Percentiles rank a stretch among this genome's conserved stretches.
phyloP scores from a whole-genome alignment of 2,113 vertebrate genomes.

The Baryphthengus martii region DNA sequence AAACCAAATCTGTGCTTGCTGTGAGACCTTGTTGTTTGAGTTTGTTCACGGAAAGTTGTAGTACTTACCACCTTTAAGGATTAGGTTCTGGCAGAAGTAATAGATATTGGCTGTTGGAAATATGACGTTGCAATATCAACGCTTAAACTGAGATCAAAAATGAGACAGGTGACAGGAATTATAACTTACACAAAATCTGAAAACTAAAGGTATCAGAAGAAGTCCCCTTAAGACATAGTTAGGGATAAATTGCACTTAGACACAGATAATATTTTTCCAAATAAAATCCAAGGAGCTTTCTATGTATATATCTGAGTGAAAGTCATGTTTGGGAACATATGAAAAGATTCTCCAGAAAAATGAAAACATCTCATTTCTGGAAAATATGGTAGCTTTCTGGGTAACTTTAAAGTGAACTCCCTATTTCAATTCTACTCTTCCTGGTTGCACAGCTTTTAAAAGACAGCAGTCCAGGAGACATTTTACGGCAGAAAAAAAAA shows the following conservation, averaged over 20 bases:
- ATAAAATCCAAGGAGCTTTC: neutral
- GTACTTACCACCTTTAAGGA: neutral
- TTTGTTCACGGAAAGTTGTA: neutral
- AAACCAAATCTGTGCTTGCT: neutral
- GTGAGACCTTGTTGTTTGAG: neutral
- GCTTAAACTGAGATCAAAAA: neutral
- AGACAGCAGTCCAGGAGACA: neutral
- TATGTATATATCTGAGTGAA: neutral
- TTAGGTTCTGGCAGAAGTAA: neutral
- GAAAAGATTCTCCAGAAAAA: neutral
- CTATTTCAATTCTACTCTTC: neutral
- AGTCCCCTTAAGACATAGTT: neutral
- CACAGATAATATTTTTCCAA: neutral
- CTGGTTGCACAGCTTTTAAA: conserved; percentile 31
- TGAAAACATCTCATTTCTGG: neutral
- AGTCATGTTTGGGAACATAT: neutral
- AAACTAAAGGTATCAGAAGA: neutral
- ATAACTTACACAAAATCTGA: neutral
- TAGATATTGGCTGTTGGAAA: neutral
- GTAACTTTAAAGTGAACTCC: conserved; percentile 18
- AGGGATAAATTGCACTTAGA: neutral
- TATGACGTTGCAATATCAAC: neutral
- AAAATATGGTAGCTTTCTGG: neutral
- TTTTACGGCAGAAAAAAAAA: neutral
- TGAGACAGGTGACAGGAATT: neutral